Evolutionary conservation across 2,888 invertebrate species (phyloP).

Genomic region (Leptarthrus brevirostris): DNA sequence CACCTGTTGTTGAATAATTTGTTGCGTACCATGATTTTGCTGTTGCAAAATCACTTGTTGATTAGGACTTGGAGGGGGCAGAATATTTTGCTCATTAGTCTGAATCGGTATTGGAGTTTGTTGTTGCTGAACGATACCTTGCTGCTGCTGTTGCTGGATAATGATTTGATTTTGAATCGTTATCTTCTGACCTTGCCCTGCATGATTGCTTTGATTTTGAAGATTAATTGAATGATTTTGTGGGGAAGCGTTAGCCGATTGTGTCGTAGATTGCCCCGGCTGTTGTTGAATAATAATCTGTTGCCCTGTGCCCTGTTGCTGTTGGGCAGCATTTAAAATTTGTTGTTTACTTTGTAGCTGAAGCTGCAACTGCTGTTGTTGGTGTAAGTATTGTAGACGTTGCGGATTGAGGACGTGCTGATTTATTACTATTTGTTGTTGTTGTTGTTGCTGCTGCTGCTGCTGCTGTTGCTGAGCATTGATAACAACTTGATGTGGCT

Average conservation of each 20-base stretch:
- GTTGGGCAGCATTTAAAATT: constrained; percentile 32
- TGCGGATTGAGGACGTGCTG: constrained; percentile 65
- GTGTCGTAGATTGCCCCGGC: constrained; percentile 58
- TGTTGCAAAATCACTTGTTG: constrained; percentile 57
- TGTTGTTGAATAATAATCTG: constrained; percentile 59
- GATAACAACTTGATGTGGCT: constrained; percentile 67
- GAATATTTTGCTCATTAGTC: constrained; percentile 54
- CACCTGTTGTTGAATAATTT: constrained; percentile 64
- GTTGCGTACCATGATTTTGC: constrained; percentile 57
- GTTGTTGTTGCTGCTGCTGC: constrained; percentile 65
- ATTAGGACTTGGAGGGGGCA: constrained; percentile 62
- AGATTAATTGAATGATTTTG: constrained; percentile 21
- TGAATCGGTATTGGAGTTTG: constrained; percentile 69
- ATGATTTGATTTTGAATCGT: constrained; percentile 69
- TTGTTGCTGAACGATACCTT: constrained; percentile 66
- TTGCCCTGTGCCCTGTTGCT: constrained; percentile 55
- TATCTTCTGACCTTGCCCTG: constrained; percentile 55
- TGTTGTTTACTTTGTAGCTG: constrained; percentile 55
- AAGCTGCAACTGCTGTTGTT: constrained; percentile 61
- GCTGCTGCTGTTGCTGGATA: constrained; percentile 68
- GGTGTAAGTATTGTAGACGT: constrained; percentile 62
- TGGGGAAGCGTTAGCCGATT: constrained; percentile 61
- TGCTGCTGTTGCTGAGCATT: constrained; percentile 53
- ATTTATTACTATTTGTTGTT: constrained; percentile 64
- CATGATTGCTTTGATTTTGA: constrained; percentile 24